phyloP scores from a whole-genome alignment of 2,113 vertebrate genomes.

The Syngnathoides biaculeatus region DNA sequence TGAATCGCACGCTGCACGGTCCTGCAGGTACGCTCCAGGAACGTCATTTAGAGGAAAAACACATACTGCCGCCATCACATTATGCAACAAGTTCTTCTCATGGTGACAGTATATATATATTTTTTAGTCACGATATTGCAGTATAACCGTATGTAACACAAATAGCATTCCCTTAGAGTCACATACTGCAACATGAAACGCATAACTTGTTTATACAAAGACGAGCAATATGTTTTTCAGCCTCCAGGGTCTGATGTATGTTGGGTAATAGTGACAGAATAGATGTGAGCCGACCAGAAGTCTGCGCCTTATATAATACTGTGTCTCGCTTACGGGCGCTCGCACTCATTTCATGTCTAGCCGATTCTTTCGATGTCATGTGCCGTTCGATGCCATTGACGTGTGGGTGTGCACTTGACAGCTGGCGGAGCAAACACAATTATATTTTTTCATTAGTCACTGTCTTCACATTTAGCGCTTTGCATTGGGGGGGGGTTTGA shows the following conservation, averaged over 20 bases:
- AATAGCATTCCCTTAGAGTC: neutral
- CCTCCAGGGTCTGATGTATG: neutral
- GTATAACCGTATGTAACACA: neutral
- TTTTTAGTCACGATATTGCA: neutral
- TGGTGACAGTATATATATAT: neutral
- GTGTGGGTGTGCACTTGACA: neutral
- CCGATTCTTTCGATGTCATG: neutral
- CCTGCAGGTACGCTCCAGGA: neutral
- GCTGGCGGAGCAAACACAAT: neutral
- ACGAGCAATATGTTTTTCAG: neutral
- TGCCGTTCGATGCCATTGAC: conserved; percentile 1
- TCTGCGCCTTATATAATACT: conserved; percentile 19
- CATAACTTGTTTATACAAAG: neutral
- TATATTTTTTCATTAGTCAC: neutral
- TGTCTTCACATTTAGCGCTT: neutral
- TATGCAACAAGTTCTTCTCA: neutral
- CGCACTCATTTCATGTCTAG: neutral
- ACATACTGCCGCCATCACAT: neutral
- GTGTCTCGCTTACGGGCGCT: neutral
- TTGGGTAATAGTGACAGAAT: neutral
- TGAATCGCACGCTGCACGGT: neutral
- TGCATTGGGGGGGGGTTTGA: no score
- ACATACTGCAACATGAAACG: neutral
- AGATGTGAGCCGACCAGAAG: conserved; percentile 7
- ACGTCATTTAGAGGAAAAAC: neutral